A percentile compares a stretch with the other conserved stretches of the same genome.
These are phyloP conservation scores for Phymatocera aterrima DNA, from an alignment of 2,888 invertebrate genomes.

Conservation along the genomic window DNA sequence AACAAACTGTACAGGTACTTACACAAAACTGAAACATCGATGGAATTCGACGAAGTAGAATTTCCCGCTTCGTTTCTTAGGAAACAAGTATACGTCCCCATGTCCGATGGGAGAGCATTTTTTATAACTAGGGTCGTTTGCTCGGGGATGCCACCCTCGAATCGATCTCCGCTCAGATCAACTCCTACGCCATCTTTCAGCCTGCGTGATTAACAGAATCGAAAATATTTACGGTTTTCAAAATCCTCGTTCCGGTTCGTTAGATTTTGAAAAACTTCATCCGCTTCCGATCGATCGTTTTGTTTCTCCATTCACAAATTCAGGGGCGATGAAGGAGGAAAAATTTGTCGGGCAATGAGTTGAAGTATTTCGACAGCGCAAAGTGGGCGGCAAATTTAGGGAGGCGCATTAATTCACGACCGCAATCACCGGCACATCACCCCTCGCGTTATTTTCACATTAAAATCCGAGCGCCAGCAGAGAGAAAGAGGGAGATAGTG, in stretches of 20 bases:
- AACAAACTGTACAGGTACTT: no score
- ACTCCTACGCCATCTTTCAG: slow-evolving; percentile 82
- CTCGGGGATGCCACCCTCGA: slow-evolving; percentile 85
- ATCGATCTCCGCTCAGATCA: slow-evolving; percentile 79
- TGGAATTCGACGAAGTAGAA: slow-evolving; percentile 83
- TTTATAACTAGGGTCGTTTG: slow-evolving; percentile 87
- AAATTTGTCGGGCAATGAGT: background rate
- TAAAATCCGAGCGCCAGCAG: slow-evolving; percentile 35
- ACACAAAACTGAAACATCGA: slow-evolving; percentile 90
- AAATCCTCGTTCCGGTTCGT: no score
- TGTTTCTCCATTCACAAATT: no score
- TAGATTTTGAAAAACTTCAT: no score
- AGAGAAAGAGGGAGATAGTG: slow-evolving; percentile 23
- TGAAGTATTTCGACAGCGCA: background rate
- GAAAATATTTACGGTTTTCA: background rate
- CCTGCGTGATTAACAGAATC: slow-evolving; percentile 75
- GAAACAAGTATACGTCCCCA: slow-evolving; percentile 90
- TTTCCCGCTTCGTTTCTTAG: slow-evolving; percentile 88
- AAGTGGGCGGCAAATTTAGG: background rate
- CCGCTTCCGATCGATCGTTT: no score
- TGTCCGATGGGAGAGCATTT: slow-evolving; percentile 86
- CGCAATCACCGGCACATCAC: slow-evolving; percentile 22
- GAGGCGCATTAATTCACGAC: background rate
- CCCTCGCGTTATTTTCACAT: slow-evolving; percentile 30
- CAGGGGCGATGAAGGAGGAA: no score